Evolutionary conservation across 2,113 vertebrate species (phyloP), one percentile per base, ranked within the genome.

Genomic region (Tringa solitaria): DNA sequence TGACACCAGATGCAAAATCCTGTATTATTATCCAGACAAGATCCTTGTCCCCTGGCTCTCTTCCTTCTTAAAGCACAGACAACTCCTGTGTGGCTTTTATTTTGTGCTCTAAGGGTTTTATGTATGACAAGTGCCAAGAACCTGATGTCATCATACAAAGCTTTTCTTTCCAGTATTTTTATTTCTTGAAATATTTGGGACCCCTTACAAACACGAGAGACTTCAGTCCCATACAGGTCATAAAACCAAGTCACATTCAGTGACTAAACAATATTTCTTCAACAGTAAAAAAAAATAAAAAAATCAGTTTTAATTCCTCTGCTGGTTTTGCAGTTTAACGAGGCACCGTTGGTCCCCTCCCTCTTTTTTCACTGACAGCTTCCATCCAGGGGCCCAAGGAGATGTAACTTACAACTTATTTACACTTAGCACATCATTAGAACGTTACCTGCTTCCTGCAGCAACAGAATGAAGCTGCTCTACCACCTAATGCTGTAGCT

Each of bases 131-230:
- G 19, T 68, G 35, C 57, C 28, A 83, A 91, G 26, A 93, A 68
- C 13, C 32, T 35, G 6, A 35, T 50, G 7, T 26, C 45, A 50
- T 23, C 75, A 84, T 9, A 45, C 45, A 70, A 54, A 77, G 54
- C 22, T 81, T 67, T 86, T 86, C 23, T 32, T 76, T 53, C 23
- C 12, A 23, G 6, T 35, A 6, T 64, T 56, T 96, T 84, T 93
- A 77, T 86, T 95, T 65, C n/a, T 84, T 92, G 59, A 16, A 89
- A 51, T 72, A 84, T 81, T 23, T 91, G 17, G 27, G 21, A 46
- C 14, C 8, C 13, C 27, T 39, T 54, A 86, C 2, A 80, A 69
- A 27, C 30, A 74, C 20, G 54, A 70, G 32, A 87, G 8, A 54
- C 14, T 86, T 67, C 8, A 69, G 53, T 93, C 37, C 53, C n/a